These are phyloP conservation scores for Macrophya annulata DNA, from an alignment of 2,888 invertebrate species.

Conservation along the genomic window DNA sequence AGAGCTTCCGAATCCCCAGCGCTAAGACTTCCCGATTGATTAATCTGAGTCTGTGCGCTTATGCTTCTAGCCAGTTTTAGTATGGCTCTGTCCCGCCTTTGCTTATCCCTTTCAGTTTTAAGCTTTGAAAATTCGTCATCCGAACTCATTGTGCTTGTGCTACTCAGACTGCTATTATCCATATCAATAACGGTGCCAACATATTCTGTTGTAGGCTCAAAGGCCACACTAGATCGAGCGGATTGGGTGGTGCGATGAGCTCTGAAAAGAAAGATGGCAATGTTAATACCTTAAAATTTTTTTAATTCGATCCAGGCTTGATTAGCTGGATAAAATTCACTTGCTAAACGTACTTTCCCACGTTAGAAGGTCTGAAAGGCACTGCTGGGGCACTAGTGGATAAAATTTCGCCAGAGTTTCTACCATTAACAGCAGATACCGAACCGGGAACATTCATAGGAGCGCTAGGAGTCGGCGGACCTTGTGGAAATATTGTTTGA, in stretches of 20 bases:
- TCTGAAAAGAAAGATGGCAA: slow-evolving; percentile 61
- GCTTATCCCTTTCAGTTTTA: slow-evolving; percentile 86
- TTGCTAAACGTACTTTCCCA: background rate
- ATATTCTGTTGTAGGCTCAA: slow-evolving; percentile 61
- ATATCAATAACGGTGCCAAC: background rate
- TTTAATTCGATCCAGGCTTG: background rate
- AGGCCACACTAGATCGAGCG: slow-evolving; percentile 67
- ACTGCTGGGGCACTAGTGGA: slow-evolving; percentile 45
- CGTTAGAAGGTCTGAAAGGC: slow-evolving; percentile 7
- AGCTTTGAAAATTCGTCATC: slow-evolving; percentile 88
- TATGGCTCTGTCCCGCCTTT: slow-evolving; percentile 84
- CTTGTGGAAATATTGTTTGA: slow-evolving; percentile 76
- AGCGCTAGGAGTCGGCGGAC: slow-evolving; percentile 83
- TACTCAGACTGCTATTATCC: slow-evolving; percentile 60
- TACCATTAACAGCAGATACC: slow-evolving; percentile 35
- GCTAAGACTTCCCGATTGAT: slow-evolving; percentile 56
- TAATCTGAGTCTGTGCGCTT: slow-evolving; percentile 78
- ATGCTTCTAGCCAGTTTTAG: slow-evolving; percentile 84
- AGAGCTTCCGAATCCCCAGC: slow-evolving; percentile 68
- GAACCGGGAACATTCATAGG: slow-evolving; percentile 84
- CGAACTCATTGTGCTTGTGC: slow-evolving; percentile 62
- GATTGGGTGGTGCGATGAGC: slow-evolving; percentile 68
- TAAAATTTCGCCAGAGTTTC: slow-evolving; percentile 64
- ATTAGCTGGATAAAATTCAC: background rate
- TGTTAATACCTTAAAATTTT: background rate